Evolutionary conservation across 2,888 invertebrate species (phyloP).

Genomic region (Drosophila pegasa): DNA sequence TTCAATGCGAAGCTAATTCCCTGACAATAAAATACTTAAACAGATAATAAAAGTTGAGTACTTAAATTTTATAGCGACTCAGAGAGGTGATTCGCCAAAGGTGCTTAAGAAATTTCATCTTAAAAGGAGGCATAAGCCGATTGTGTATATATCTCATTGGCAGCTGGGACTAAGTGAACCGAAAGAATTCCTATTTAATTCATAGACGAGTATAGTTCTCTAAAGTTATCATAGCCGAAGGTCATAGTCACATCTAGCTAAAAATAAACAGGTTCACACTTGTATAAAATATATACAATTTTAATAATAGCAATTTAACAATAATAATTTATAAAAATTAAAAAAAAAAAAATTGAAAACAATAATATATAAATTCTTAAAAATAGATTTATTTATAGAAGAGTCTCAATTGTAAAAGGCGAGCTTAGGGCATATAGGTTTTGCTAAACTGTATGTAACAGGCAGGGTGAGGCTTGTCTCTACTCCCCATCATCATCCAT

Average conservation of each 20-base stretch:
- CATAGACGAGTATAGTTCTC: neutral
- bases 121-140: neutral
- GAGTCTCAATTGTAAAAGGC: no score
- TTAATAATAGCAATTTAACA: neutral
- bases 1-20: neutral
- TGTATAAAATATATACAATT: neutral
- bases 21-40: slow-evolving; percentile 5
- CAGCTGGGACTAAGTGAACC: neutral
- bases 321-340: neutral
- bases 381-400: neutral
- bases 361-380: neutral
- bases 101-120: neutral
- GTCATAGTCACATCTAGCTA: neutral
- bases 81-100: slow-evolving; percentile 2
- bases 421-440: neutral
- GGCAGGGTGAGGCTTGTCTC: neutral
- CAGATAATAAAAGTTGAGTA: slow-evolving; percentile 5
- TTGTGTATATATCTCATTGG: no score
- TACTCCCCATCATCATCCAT: neutral
- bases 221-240: neutral
- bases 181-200: neutral
- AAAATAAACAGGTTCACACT: neutral
- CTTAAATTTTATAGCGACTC: neutral
- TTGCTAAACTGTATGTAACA: neutral
- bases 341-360: neutral